Conservation (phyloP, 2,113 vertebrate species). For the Halichoeres trimaculatus region DNA sequence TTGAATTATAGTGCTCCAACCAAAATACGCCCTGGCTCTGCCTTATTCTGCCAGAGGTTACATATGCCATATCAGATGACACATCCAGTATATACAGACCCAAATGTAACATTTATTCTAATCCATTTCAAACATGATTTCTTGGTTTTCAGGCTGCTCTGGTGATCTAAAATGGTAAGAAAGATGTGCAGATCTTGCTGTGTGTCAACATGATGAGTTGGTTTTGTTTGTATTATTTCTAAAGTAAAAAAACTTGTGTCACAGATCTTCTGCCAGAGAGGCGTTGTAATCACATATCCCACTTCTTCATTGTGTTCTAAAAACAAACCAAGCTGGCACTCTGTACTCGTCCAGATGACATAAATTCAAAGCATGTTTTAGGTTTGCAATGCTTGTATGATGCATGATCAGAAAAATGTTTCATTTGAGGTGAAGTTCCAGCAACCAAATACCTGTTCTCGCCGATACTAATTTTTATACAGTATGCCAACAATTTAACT, state of each 20-base stretch:
- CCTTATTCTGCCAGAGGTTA: slow-evolving; percentile 36
- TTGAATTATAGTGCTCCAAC: slow-evolving; percentile 17
- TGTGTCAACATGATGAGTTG: slow-evolving; percentile 26
- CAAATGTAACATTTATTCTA: slow-evolving; percentile 38
- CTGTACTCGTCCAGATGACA: not conserved
- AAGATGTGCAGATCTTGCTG: slow-evolving; percentile 52
- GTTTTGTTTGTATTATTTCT: slow-evolving; percentile 22
- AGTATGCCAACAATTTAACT: not conserved
- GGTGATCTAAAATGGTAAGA: slow-evolving; percentile 20
- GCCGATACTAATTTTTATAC: too few relatives aligned
- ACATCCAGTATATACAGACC: slow-evolving; percentile 43
- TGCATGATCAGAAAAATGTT: too few relatives aligned
- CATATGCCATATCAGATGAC: slow-evolving; percentile 53
- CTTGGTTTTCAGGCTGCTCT: slow-evolving; percentile 32
- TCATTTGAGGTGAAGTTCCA: too few relatives aligned
- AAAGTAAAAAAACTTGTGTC: not conserved
- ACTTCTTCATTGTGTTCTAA: not conserved
- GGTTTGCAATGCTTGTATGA: too few relatives aligned
- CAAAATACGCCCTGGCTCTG: slow-evolving; percentile 35
- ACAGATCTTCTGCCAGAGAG: slow-evolving; percentile 8
- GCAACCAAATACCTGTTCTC: too few relatives aligned
- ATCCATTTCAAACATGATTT: slow-evolving; percentile 51
- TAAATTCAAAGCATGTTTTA: too few relatives aligned
- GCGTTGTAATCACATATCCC: slow-evolving; percentile 14
- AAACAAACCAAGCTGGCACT: not conserved